Evolutionary conservation across 2,888 invertebrate species (phyloP), one percentile per base, ranked within the genome.

Genomic region (Eristalinus aeneus): DNA sequence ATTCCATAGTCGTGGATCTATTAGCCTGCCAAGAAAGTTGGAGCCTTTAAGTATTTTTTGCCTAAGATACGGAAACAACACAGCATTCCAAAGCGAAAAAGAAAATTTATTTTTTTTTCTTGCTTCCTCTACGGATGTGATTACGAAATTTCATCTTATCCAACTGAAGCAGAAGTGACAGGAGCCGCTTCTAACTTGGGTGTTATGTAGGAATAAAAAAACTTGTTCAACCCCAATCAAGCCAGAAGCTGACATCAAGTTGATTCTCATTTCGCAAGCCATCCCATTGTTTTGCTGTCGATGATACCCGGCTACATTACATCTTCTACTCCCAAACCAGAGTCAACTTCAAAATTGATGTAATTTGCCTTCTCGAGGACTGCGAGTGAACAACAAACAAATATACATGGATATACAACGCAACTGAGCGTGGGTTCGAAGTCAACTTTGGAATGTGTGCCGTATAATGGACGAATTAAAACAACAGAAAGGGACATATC

Each of bases 391-490:
- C 73, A 75, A 78, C 77, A 83, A 71, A 65, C 31, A 34, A 20
- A 31, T 20, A 22, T 61, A 63, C 32, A 9, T 1, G n/a, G 16
- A 46, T 46, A 27, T 6, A 67, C 58, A 3, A 58, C n/a, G 32
- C 36, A 46, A 31, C 11, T 20, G 27, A 67, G 60, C 32, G 73
- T 34, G 65, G 36, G 73, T 36, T 73, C 73, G 73, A 67, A 67
- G 61, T 56, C 39, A 74, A 80, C 67, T 79, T 67, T 53, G 8
- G 56, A 73, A 54, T 80, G 68, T 58, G 56, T 74, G 32, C 56
- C 31, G 56, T 63, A 56, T 80, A 74, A 80, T 74, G 68, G 79
- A 74, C 61, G 56, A 74, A 74, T 80, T 80, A 80, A 74, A 80
- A 63, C 68, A 54, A 68, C 67, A 79, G 65, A 63, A 54, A 67